A percentile compares a stretch with the other conserved stretches of the same genome.
phyloP scores from a whole-genome alignment of 2,888 invertebrate species.

The Amphipoea lucens region DNA sequence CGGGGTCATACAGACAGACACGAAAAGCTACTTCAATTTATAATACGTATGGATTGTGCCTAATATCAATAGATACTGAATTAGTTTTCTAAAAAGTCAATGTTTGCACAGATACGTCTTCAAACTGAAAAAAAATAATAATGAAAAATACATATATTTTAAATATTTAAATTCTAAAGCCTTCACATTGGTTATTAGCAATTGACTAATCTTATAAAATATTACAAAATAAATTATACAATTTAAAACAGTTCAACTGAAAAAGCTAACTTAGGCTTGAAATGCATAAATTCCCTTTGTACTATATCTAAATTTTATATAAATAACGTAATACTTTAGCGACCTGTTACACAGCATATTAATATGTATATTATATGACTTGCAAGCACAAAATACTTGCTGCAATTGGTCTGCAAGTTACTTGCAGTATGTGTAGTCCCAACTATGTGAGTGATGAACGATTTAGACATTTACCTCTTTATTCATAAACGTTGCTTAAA shows the following conservation, averaged over 20 bases:
- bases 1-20: background rate
- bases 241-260: slow-evolving; percentile 40
- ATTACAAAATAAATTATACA: slow-evolving; percentile 52
- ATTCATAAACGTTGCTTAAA: too few species aligned
- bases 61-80: background rate
- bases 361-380: slow-evolving; percentile 18
- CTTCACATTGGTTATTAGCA: slow-evolving; percentile 24
- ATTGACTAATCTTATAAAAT: slow-evolving; percentile 52
- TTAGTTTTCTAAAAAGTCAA: background rate
- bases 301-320: slow-evolving; percentile 55
- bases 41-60: background rate
- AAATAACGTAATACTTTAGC: slow-evolving; percentile 60
- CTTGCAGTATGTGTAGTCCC: background rate
- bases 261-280: slow-evolving; percentile 40
- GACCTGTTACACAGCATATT: slow-evolving; percentile 18
- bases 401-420: slow-evolving; percentile 1
- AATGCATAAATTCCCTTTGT: slow-evolving; percentile 62
- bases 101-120: slow-evolving; percentile 25
- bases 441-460: slow-evolving; percentile 1
- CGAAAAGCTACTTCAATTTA: too few species aligned
- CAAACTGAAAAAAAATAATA: slow-evolving; percentile 17
- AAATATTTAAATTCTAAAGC: slow-evolving; percentile 19
- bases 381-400: slow-evolving; percentile 4
- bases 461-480: background rate
- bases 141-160: slow-evolving; percentile 11